phyloP scores from a whole-genome alignment of 1,140 invertebrate species.

The Chironomus tepperi region DNA sequence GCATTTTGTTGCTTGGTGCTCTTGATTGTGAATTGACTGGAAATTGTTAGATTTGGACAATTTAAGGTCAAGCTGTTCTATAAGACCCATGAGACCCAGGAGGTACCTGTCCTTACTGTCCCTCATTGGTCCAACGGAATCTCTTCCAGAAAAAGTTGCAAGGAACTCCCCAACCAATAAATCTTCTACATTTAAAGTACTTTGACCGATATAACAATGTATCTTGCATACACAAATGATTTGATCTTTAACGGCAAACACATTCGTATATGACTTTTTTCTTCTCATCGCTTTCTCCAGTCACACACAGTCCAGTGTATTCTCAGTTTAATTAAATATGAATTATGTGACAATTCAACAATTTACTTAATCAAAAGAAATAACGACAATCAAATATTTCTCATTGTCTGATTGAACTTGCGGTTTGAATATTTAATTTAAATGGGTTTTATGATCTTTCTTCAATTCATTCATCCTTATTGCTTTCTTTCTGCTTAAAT shows the following conservation, averaged over 20 bases:
- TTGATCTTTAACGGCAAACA: background rate
- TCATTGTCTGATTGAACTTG: slow-evolving; percentile 13
- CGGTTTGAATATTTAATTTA: background rate
- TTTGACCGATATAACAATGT: background rate
- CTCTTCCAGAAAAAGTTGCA: too few relatives aligned
- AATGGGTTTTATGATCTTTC: background rate
- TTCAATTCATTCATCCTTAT: background rate
- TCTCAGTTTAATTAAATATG: background rate
- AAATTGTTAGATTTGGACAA: too few relatives aligned
- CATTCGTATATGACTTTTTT: background rate
- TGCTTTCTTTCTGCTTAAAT: background rate
- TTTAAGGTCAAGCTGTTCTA: too few relatives aligned
- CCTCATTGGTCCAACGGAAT: too few relatives aligned
- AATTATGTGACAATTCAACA: background rate
- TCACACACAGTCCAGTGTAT: too few relatives aligned
- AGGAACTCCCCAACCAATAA: too few relatives aligned
- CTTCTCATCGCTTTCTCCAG: background rate
- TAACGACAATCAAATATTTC: background rate
- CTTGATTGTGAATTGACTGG: too few relatives aligned
- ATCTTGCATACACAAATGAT: background rate
- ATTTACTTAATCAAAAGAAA: background rate
- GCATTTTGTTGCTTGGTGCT: too few relatives aligned
- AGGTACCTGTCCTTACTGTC: too few relatives aligned
- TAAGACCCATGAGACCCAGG: too few relatives aligned
- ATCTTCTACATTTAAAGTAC: background rate